A percentile compares a stretch with the other conserved stretches of the same genome.
These are phyloP conservation scores for Gambusia yucatana DNA, from an alignment of 2,797 vertebrate species.

Conservation along the genomic window DNA sequence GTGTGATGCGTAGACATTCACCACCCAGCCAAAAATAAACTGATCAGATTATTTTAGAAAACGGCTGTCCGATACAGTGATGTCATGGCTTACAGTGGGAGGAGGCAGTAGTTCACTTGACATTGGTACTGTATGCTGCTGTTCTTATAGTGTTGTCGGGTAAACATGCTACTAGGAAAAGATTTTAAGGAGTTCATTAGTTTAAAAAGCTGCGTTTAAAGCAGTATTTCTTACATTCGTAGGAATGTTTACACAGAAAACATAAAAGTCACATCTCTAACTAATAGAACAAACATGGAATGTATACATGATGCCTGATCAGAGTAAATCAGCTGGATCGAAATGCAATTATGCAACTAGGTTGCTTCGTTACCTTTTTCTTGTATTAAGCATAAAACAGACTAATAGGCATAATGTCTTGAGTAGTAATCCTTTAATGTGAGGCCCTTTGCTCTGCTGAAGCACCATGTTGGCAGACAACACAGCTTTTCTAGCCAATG, in stretches of 20 bases:
- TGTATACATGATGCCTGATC: neutral
- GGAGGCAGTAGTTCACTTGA: neutral
- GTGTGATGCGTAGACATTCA: neutral
- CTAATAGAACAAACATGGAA: neutral
- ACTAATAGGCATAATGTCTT: neutral
- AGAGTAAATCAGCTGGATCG: neutral
- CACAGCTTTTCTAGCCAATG: neutral
- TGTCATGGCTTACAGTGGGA: neutral
- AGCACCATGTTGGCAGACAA: neutral
- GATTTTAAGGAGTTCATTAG: neutral
- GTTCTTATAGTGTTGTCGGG: neutral
- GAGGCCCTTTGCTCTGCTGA: neutral
- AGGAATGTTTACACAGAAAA: neutral
- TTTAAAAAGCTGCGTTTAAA: neutral
- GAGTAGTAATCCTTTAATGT: neutral
- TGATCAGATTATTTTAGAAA: conserved; percentile 1
- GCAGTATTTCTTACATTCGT: neutral
- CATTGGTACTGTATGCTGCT: neutral
- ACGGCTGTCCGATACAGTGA: neutral
- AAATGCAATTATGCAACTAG: neutral
- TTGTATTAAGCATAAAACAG: neutral
- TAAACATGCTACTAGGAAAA: neutral
- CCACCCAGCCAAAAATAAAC: neutral
- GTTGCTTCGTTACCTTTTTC: neutral
- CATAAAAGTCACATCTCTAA: neutral